Percentiles rank a stretch among this genome's conserved stretches.
These are phyloP conservation scores for Eulemur coronatus DNA, from an alignment of 2,797 vertebrate genomes.

Conservation along the genomic window DNA sequence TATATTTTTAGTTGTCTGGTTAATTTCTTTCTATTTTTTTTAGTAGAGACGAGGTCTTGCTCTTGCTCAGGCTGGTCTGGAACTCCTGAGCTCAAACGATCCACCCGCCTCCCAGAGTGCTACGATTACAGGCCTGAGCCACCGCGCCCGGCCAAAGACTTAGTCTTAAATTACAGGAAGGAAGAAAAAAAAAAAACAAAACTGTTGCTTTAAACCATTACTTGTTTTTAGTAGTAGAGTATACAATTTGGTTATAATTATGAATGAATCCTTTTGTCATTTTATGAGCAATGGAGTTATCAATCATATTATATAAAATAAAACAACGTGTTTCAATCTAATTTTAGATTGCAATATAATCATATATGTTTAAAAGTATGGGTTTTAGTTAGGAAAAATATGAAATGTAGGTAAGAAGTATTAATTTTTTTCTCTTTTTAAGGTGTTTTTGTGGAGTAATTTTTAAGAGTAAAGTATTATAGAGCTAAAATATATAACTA, in stretches of 20 bases:
- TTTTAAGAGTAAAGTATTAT: not conserved
- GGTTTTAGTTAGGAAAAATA: not conserved
- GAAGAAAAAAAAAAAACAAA: not conserved
- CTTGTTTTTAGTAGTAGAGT: not conserved
- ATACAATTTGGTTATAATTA: not conserved
- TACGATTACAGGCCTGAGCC: no score
- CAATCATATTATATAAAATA: constrained; percentile 5
- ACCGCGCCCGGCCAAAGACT: not conserved
- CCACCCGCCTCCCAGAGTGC: no score
- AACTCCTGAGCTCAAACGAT: no score
- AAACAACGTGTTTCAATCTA: not conserved
- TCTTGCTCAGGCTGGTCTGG: no score
- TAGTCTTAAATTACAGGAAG: not conserved
- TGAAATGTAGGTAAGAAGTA: not conserved
- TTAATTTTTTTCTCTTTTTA: not conserved
- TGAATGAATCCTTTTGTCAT: constrained; percentile 9
- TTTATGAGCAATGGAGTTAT: constrained; percentile 6
- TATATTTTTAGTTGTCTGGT: no score
- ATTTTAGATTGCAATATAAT: not conserved
- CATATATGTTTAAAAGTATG: not conserved
- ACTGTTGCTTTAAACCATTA: not conserved
- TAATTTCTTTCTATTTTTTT: no score
- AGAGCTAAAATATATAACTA: not conserved
- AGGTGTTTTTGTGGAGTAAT: not conserved
- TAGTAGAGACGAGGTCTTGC: no score